These are phyloP conservation scores for Micoletzkya japonica DNA, from an alignment of 2,888 invertebrate genomes.

Conservation along the genomic window DNA sequence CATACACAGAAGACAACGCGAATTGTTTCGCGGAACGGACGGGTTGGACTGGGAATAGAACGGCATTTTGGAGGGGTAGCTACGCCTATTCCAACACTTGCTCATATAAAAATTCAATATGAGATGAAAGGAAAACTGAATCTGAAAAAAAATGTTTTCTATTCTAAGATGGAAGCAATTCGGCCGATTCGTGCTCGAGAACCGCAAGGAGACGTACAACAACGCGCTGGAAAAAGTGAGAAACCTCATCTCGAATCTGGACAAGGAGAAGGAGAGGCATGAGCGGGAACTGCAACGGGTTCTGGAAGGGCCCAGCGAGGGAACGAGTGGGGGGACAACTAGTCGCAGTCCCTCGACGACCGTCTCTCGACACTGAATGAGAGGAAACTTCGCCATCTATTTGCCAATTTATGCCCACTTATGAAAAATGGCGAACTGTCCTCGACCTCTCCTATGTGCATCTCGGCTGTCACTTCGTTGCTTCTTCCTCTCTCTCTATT, in stretches of 20 bases:
- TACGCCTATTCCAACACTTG: too few relatives aligned
- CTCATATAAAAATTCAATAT: too few relatives aligned
- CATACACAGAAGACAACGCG: too few relatives aligned
- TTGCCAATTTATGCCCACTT: too few relatives aligned
- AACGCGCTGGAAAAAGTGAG: conserved; percentile 56
- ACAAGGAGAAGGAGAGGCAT: conserved; percentile 42
- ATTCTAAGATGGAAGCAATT: conserved; percentile 79
- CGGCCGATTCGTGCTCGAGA: conserved; percentile 72
- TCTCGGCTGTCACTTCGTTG: background rate
- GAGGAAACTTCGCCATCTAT: too few relatives aligned
- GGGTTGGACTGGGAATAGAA: too few relatives aligned
- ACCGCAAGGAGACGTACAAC: conserved; percentile 51
- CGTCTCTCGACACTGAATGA: background rate
- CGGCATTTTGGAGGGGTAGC: too few relatives aligned
- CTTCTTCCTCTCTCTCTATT: background rate
- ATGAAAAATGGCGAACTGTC: too few relatives aligned
- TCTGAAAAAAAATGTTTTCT: too few relatives aligned
- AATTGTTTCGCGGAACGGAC: too few relatives aligned
- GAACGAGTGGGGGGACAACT: conserved; percentile 4
- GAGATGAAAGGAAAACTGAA: too few relatives aligned
- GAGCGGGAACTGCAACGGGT: conserved; percentile 17
- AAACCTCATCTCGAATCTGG: conserved; percentile 47
- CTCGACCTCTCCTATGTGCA: background rate
- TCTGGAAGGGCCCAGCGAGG: conserved; percentile 11
- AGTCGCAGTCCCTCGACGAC: background rate